Percentiles rank a stretch among this genome's conserved stretches.
Conservation (phyloP, 2,888 invertebrate species). For the Caenorhabditis doughertyi region DNA sequence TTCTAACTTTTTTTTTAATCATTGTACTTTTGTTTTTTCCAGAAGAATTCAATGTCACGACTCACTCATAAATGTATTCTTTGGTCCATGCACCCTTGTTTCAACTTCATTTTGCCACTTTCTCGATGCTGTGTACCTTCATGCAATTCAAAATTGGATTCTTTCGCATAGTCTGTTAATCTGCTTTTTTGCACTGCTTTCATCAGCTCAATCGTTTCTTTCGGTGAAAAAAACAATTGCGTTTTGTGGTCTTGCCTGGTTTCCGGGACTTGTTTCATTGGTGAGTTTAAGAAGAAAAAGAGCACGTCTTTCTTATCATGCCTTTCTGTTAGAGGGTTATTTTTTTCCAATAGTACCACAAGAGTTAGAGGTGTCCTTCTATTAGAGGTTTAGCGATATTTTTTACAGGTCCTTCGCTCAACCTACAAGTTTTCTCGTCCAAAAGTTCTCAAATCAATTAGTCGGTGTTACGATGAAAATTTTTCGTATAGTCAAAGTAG, state of each 20-base stretch:
- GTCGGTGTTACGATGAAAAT: constrained; percentile 52
- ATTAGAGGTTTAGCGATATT: too few species aligned
- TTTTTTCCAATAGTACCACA: too few species aligned
- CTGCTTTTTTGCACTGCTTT: constrained; percentile 49
- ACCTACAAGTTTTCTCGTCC: constrained; percentile 26
- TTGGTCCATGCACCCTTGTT: constrained; percentile 43
- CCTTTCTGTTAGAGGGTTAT: too few species aligned
- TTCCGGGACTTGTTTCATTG: constrained; percentile 51
- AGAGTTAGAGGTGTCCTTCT: too few species aligned
- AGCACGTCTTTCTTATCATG: too few species aligned
- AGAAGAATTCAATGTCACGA: constrained; percentile 59
- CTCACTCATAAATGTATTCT: constrained; percentile 46
- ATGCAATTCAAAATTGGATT: constrained; percentile 60
- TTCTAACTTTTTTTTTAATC: too few species aligned
- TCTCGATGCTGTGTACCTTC: constrained; percentile 47
- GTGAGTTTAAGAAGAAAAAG: constrained; percentile 7
- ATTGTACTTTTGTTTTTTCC: too few species aligned
- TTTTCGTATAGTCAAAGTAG: constrained; percentile 31
- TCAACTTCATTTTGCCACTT: constrained; percentile 46
- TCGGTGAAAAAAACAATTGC: constrained; percentile 37
- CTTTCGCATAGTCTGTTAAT: constrained; percentile 57
- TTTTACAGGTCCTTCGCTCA: constrained; percentile 25
- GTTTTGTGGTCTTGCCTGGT: constrained; percentile 46
- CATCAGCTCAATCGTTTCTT: constrained; percentile 47
- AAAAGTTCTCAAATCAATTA: constrained; percentile 25